Evolutionary conservation across 2,888 invertebrate genomes (phyloP).

Genomic region (Tortricodes alternella): DNA sequence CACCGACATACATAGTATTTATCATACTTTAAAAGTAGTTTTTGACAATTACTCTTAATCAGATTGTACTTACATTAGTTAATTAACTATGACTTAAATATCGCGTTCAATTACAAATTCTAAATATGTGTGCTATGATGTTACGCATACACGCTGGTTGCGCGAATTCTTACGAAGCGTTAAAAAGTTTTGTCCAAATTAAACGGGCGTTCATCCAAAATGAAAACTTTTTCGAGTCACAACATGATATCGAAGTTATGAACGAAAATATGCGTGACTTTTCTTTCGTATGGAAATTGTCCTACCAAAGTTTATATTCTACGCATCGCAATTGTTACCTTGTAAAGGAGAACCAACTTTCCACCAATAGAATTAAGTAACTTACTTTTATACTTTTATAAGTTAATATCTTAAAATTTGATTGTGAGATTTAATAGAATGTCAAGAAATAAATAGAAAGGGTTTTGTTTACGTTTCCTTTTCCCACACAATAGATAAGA

Average conservation of each 20-base stretch:
- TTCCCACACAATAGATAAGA: too few relatives aligned
- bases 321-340: neutral
- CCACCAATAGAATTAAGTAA: too few relatives aligned
- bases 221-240: neutral
- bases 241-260: constrained; percentile 17
- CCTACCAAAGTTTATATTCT: too few relatives aligned
- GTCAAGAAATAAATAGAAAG: neutral
- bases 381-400: neutral
- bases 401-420: neutral
- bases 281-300: constrained; percentile 16
- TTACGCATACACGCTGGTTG: neutral
- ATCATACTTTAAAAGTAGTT: too few relatives aligned
- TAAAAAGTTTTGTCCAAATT: constrained; percentile 18
- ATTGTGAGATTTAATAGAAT: neutral
- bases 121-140: constrained; percentile 1
- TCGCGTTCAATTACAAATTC: neutral
- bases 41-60: too few relatives aligned
- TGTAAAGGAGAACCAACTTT: too few relatives aligned
- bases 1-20: too few relatives aligned
- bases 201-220: constrained; percentile 12
- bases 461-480: too few relatives aligned
- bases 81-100: neutral
- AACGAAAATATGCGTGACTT: constrained; percentile 14
- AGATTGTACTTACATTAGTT: neutral
- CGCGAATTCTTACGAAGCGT: neutral